phyloP scores from a whole-genome alignment of 2,888 invertebrate genomes.

The Aspidiotus rigidus region DNA sequence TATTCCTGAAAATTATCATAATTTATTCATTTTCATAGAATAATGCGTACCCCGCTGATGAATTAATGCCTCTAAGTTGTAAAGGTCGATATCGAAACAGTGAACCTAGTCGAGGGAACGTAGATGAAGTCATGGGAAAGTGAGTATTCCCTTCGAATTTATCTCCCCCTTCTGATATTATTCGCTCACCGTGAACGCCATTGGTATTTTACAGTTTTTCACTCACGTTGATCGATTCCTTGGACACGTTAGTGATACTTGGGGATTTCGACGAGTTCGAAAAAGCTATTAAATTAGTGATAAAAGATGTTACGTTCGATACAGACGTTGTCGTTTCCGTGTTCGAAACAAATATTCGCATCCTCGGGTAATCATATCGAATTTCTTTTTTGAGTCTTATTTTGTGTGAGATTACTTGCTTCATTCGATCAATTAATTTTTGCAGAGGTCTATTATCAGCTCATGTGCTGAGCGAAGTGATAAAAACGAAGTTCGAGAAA shows the following conservation, averaged over 20 bases:
- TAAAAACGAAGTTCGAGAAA: conserved; percentile 15
- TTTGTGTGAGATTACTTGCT: conserved; percentile 5
- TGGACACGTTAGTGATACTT: conserved; percentile 84
- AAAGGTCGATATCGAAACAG: conserved; percentile 82
- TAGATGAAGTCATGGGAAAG: conserved; percentile 96
- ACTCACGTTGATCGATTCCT: conserved; percentile 83
- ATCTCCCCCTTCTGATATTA: neutral
- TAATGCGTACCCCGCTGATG: conserved; percentile 96
- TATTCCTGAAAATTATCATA: neutral
- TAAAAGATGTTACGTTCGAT: conserved; percentile 82
- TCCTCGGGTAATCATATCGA: conserved; percentile 71
- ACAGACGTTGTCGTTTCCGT: conserved; percentile 91
- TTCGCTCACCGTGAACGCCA: neutral
- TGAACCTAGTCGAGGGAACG: conserved; percentile 85
- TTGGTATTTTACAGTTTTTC: conserved; percentile 69
- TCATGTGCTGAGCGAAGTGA: conserved; percentile 57
- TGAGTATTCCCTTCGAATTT: conserved; percentile 48
- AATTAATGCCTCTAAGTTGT: conserved; percentile 93
- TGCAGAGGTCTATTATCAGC: conserved; percentile 79
- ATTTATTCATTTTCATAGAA: conserved; percentile 44
- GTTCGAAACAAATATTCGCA: conserved; percentile 95
- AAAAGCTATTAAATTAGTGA: conserved; percentile 73
- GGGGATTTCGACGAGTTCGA: conserved; percentile 94
- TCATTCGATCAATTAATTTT: conserved; percentile 37
- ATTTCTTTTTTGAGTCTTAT: neutral